Conservation (phyloP, 2,888 invertebrate genomes). For the Ophion ellenae region DNA sequence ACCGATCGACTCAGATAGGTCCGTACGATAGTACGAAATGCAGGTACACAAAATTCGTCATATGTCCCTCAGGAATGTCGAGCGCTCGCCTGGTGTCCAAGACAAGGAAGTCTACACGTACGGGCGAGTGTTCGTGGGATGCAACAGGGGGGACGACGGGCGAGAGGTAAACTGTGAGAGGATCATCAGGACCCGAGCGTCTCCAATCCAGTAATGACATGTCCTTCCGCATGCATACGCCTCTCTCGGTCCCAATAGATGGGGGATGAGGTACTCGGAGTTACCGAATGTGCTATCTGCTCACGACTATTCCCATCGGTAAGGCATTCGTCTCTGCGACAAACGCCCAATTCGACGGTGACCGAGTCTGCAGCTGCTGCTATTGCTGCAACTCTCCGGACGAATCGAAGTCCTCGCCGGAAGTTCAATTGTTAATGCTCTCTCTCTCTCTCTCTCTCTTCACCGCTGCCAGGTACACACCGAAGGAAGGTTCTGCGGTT, state of each 20-base stretch:
- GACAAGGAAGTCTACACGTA: slow-evolving; percentile 3
- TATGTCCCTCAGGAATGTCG: slow-evolving; percentile 66
- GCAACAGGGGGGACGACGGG: background rate
- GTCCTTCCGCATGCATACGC: slow-evolving; percentile 41
- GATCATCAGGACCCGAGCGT: slow-evolving; percentile 43
- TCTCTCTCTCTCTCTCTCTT: slow-evolving; percentile 7
- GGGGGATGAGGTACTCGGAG: slow-evolving; percentile 27
- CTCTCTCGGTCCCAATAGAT: slow-evolving; percentile 5
- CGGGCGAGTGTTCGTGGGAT: background rate
- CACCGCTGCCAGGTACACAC: slow-evolving; percentile 40
- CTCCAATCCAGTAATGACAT: slow-evolving; percentile 46
- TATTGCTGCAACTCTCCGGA: slow-evolving; percentile 40
- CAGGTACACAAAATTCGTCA: slow-evolving; percentile 66
- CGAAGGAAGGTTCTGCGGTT: slow-evolving; percentile 60
- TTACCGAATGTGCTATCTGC: slow-evolving; percentile 38
- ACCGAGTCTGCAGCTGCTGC: slow-evolving; percentile 60
- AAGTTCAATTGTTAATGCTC: slow-evolving; percentile 56
- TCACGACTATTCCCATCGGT: slow-evolving; percentile 65
- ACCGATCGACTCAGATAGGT: slow-evolving; percentile 65
- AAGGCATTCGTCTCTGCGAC: slow-evolving; percentile 64
- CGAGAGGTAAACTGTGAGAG: slow-evolving; percentile 36
- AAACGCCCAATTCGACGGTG: slow-evolving; percentile 63
- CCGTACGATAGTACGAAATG: slow-evolving; percentile 61
- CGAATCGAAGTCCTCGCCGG: slow-evolving; percentile 60
- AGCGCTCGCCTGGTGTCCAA: slow-evolving; percentile 25